These are phyloP conservation scores for Corythornis leucogaster DNA, from an alignment of 2,797 vertebrate species.

Conservation along the genomic window DNA sequence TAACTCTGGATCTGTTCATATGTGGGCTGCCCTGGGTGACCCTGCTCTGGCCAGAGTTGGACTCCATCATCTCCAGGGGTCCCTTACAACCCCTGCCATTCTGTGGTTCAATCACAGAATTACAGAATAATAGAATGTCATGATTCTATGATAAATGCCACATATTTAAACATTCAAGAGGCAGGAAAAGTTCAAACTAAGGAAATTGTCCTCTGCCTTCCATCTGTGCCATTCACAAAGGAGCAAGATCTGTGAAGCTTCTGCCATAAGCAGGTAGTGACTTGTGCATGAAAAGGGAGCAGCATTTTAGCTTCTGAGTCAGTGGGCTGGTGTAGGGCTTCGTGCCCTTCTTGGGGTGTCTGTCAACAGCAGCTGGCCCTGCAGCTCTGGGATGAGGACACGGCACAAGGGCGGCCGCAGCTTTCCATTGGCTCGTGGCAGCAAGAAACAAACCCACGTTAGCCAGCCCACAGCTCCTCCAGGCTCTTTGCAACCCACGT, in stretches of 20 bases:
- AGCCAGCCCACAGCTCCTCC: background rate
- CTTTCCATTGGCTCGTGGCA: background rate
- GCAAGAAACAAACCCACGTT: background rate
- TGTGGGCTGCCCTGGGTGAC: too few relatives aligned
- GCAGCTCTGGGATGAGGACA: accelerated
- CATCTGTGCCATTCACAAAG: background rate
- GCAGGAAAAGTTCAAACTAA: background rate
- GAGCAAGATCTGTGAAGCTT: background rate
- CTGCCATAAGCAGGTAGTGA: background rate
- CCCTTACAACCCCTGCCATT: too few relatives aligned
- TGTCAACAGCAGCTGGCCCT: background rate
- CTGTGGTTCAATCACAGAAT: too few relatives aligned
- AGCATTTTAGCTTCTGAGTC: background rate
- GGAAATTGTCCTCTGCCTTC: background rate
- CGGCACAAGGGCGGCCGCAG: accelerated
- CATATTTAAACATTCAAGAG: background rate
- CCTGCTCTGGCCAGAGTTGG: too few relatives aligned
- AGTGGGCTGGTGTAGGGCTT: background rate
- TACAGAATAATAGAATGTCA: too few relatives aligned
- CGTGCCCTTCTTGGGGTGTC: background rate
- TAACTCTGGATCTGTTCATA: too few relatives aligned
- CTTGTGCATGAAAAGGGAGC: background rate
- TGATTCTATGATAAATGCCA: background rate
- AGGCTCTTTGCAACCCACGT: background rate
- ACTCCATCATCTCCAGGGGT: too few relatives aligned